These are phyloP conservation scores for Chionodraco myersi DNA, from an alignment of 2,113 vertebrate species.

Conservation along the genomic window DNA sequence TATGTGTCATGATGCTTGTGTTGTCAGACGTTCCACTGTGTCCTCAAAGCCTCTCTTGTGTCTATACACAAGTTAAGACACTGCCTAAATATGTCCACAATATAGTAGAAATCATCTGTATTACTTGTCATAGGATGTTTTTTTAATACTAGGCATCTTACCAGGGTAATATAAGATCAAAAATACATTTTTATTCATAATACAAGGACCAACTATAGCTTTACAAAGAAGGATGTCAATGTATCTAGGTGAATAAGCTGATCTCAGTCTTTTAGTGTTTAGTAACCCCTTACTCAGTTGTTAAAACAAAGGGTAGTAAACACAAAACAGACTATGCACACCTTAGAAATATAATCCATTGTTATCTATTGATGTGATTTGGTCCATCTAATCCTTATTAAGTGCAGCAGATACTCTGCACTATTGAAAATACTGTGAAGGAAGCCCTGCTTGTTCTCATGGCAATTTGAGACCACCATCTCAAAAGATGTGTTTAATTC, in stretches of 20 bases:
- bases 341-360: not conserved
- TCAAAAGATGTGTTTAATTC: not conserved
- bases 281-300: no score
- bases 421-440: constrained; percentile 3
- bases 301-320: no score
- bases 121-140: not conserved
- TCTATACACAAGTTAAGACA: not conserved
- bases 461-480: not conserved
- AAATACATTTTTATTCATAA: not conserved
- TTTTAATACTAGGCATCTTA: no score
- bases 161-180: no score
- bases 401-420: not conserved
- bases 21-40: not conserved
- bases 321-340: not conserved
- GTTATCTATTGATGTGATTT: not conserved
- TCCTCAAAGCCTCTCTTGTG: not conserved
- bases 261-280: not conserved
- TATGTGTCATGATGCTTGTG: not conserved
- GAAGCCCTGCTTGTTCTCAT: not conserved
- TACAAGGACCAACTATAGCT: not conserved
- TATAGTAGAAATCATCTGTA: not conserved
- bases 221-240: no score
- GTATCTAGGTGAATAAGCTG: not conserved
- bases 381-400: not conserved
- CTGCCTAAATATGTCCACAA: not conserved